Evolutionary conservation across 2,888 invertebrate genomes (phyloP), one percentile per base, ranked within the genome.

Genomic region (Homarus gammarus): DNA sequence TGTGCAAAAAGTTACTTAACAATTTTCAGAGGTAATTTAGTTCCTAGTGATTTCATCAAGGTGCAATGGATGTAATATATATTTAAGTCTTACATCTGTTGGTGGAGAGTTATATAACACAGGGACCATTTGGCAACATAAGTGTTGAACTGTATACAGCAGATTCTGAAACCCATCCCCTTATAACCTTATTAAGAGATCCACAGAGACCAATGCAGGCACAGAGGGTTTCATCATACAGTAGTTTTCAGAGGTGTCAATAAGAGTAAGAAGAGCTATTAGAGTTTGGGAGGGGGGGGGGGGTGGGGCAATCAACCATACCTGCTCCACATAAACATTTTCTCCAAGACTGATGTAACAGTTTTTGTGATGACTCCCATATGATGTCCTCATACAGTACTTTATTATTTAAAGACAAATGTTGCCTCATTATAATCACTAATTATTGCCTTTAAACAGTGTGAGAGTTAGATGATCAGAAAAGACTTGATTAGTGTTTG

Each of bases 71-170:
- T 64, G 27, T 64, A 27, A 64, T 56, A 56, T 56, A 56, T 18
- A 56, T 3, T 56, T 56, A 56, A 56, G 56, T 18, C n/a, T n/a
- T 56, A 15, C 22, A 15, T 15, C 22, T 5, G 27, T 64, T 64
- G 6, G 22, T 56, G 64, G 12, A 64, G 27, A n/a, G 0, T 27
- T 64, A 64, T 27, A n/a, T 64, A 27, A 64, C 12, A 44, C 22
- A 64, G 64, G 64, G 64, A 64, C 64, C 64, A 64, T 27, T 64
- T 64, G 64, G 22, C 5, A 64, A 64, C 27, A 64, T 64, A 64
- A 64, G 27, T 27, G 27, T 27, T 56, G 56, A 56, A 56, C 22
- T 15, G 27, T 27, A 12, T 27, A 8, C 27, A 1, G 18, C 64
- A 27, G 10, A 64, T 64, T 22, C 22, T 56, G 56, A 22, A 56